Percentiles rank a stretch among this genome's conserved stretches.
These are phyloP conservation scores for Drosophila subquinaria DNA, from an alignment of 2,888 invertebrate species.

Conservation along the genomic window DNA sequence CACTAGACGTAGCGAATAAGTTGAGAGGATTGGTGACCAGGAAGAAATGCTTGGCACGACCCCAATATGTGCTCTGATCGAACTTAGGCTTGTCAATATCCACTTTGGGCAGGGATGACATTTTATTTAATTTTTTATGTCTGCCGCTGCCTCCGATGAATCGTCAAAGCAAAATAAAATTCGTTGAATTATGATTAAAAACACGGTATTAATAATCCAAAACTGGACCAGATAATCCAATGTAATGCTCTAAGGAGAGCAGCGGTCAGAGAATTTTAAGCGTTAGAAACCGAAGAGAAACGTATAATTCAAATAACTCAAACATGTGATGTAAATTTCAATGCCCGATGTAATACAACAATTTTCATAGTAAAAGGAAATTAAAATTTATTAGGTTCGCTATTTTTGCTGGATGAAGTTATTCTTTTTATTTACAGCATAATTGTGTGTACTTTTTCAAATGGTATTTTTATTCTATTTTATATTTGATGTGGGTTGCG, in stretches of 20 bases:
- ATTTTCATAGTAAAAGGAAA: neutral
- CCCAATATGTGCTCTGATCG: slow-evolving; percentile 95
- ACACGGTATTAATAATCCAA: neutral
- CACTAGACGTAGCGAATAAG: slow-evolving; percentile 89
- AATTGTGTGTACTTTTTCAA: slow-evolving; percentile 17
- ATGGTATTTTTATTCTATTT: slow-evolving; percentile 29
- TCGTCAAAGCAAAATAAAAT: neutral
- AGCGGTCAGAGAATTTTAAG: slow-evolving; percentile 2
- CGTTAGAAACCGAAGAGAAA: neutral
- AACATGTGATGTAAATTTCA: neutral
- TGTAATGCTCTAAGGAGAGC: neutral
- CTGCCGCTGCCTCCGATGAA: neutral
- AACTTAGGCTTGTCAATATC: slow-evolving; percentile 92
- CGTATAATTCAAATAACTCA: neutral
- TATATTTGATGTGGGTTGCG: slow-evolving; percentile 72
- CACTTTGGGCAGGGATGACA: slow-evolving; percentile 63
- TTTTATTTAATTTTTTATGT: slow-evolving; percentile 8
- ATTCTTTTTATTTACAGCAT: too few species aligned
- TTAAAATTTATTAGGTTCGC: neutral
- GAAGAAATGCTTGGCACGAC: slow-evolving; percentile 96
- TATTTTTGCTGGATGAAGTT: neutral
- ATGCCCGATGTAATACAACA: neutral
- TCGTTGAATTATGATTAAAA: neutral
- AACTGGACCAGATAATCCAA: neutral
- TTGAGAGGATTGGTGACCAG: slow-evolving; percentile 97